Conservation (phyloP, 2,888 invertebrate species). For the Drosophila setosimentum region DNA sequence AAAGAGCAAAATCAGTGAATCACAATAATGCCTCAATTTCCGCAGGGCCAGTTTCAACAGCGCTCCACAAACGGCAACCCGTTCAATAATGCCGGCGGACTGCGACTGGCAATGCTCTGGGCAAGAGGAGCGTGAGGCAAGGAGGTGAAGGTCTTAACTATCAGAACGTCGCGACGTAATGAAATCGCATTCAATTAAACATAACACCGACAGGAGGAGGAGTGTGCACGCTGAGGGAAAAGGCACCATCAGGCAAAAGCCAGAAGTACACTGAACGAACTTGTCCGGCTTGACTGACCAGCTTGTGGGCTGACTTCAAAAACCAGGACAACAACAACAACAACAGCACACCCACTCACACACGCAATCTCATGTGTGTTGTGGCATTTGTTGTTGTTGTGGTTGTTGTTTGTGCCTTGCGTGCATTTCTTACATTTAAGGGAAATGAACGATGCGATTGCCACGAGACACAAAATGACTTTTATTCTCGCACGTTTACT, state of each 20-base stretch:
- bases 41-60: slow-evolving; percentile 54
- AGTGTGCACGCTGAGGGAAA: background rate
- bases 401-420: slow-evolving; percentile 26
- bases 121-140: background rate
- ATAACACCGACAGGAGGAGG: slow-evolving; percentile 51
- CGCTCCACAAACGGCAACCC: slow-evolving; percentile 15
- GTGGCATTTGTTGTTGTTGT: slow-evolving; percentile 6
- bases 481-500: slow-evolving; percentile 58
- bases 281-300: slow-evolving; percentile 32
- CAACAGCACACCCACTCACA: background rate
- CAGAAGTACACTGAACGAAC: slow-evolving; percentile 11
- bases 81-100: slow-evolving; percentile 42
- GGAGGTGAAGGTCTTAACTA: slow-evolving; percentile 16
- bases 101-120: slow-evolving; percentile 26
- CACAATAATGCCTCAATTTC: slow-evolving; percentile 82
- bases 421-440: slow-evolving; percentile 55
- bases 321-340: slow-evolving; percentile 11
- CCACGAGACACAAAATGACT: slow-evolving; percentile 51
- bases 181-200: slow-evolving; percentile 80
- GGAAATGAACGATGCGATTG: slow-evolving; percentile 56
- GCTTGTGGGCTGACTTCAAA: slow-evolving; percentile 47
- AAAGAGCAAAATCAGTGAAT: slow-evolving; percentile 77
- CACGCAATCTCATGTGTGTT: background rate
- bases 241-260: slow-evolving; percentile 13
- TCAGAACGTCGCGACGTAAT: slow-evolving; percentile 66